Conservation (phyloP, 2,113 vertebrate species). For the Nycticebus coucang region DNA sequence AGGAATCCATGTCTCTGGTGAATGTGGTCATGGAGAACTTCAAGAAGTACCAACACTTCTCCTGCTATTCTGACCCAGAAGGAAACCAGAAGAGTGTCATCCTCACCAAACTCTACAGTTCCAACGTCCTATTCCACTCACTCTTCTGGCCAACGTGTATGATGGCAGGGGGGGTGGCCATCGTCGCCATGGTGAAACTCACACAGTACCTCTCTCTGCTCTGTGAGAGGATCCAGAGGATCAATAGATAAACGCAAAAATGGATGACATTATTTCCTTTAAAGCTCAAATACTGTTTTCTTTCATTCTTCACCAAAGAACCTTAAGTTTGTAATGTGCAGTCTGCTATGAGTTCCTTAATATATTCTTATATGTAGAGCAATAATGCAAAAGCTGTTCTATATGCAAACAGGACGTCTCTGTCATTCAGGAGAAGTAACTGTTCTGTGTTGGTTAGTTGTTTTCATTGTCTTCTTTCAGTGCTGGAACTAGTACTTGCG, state of each 20-base stretch:
- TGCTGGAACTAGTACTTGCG: constrained; percentile 79
- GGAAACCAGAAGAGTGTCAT: constrained; percentile 91
- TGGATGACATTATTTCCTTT: constrained; percentile 66
- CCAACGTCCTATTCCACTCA: constrained; percentile 90
- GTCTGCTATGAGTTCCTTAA: constrained; percentile 88
- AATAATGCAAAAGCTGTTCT: constrained; percentile 90
- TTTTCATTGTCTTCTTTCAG: constrained; percentile 79
- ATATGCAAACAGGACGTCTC: constrained; percentile 88
- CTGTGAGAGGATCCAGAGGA: constrained; percentile 91
- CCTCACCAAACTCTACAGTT: constrained; percentile 92
- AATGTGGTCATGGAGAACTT: constrained; percentile 93
- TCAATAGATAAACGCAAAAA: constrained; percentile 89
- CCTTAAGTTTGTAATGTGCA: constrained; percentile 91
- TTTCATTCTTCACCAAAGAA: constrained; percentile 92
- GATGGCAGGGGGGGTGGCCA: constrained; percentile 90
- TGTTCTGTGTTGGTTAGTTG: constrained; percentile 78
- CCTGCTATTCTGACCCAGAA: constrained; percentile 91
- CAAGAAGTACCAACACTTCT: constrained; percentile 89
- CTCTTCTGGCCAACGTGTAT: constrained; percentile 96
- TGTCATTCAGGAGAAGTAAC: constrained; percentile 83
- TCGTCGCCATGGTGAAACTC: constrained; percentile 96
- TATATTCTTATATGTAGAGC: constrained; percentile 89
- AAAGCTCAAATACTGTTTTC: constrained; percentile 88
- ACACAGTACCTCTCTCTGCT: constrained; percentile 96
- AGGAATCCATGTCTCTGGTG: constrained; percentile 88